Evolutionary conservation across 2,113 vertebrate species (phyloP).

Genomic region (Prunella fulvescens): DNA sequence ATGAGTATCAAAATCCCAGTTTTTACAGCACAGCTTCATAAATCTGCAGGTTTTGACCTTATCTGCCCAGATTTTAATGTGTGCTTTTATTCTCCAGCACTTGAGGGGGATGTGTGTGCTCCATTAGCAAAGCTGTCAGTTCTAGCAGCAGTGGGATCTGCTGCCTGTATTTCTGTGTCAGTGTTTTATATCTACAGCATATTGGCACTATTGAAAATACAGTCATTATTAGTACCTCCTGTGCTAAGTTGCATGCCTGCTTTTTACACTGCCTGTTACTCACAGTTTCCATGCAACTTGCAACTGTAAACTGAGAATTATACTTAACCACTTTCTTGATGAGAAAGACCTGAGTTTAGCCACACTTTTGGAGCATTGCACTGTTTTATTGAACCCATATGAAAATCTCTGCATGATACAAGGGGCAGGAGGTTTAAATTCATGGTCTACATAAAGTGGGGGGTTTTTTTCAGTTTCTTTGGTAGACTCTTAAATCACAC

Average conservation of each 20-base stretch:
- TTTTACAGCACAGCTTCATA: neutral
- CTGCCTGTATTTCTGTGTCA: neutral
- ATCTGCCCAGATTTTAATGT: neutral
- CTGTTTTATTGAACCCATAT: conserved; percentile 42
- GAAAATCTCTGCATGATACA: neutral
- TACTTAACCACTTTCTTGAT: conserved; percentile 30
- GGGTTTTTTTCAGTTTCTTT: fast-evolving
- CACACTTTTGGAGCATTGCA: conserved; percentile 23
- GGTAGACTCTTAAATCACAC: neutral
- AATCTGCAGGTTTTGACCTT: neutral
- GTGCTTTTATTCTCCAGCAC: neutral
- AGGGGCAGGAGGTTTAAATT: conserved; percentile 4
- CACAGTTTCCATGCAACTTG: conserved; percentile 45
- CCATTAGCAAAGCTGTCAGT: neutral
- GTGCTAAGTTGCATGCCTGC: neutral
- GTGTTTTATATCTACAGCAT: neutral
- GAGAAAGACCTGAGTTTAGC: conserved; percentile 23
- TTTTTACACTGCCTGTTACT: neutral
- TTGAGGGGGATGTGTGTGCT: neutral
- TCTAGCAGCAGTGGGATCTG: neutral
- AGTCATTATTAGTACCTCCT: neutral
- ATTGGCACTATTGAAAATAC: neutral
- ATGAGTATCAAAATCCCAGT: neutral
- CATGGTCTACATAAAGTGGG: neutral
- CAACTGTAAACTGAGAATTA: neutral